Evolutionary conservation across 2,888 invertebrate species (phyloP), one percentile per base, ranked within the genome.

Genomic region (Mimachlamys varia): DNA sequence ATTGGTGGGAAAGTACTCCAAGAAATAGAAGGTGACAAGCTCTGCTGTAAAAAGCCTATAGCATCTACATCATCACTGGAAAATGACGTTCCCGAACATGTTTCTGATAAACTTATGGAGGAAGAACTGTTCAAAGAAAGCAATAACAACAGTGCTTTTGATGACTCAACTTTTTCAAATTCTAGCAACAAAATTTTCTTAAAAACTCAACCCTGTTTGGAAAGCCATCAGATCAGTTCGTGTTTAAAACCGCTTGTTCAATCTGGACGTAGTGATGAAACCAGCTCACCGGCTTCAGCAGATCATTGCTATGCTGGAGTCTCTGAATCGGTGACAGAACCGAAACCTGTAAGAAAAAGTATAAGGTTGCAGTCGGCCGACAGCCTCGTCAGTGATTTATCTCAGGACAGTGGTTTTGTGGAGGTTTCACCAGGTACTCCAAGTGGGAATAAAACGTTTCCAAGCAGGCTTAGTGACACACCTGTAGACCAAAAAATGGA

Each of bases 341-440:
- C 76, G 13, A 76, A 76, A 76, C 76, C 76, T 33, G 76, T 76
- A 10, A 76, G 76, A 33, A 76, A 76, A 76, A 76, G 76, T 76
- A 76, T 76, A 76, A 27, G 76, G 33, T 76, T 76, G 33, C 76
- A 76, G 76, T 76, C 76, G 4, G 76, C 27, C 2, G 76, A 76
- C 76, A 76, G 92, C 22, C 92, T 92, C 17, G 87, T 88, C 13
- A 92, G 92, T 90, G 93, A 94, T 58, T 88, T 94, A 13, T 94
- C 94, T n/a, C 94, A 94, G 91, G 94, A 94, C 76, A 94, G 94
- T 92, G 94, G 94, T 3, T 93, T 93, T 90, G 93, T 76, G 33
- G 76, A 76, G 22, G 76, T 76, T 76, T 76, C 76, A 76, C 76
- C 76, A 4, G 76, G 76, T 27, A 76, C 76, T 76, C 76, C 76